These are phyloP conservation scores for Tachina grossa DNA, from an alignment of 2,888 invertebrate species.

Conservation along the genomic window DNA sequence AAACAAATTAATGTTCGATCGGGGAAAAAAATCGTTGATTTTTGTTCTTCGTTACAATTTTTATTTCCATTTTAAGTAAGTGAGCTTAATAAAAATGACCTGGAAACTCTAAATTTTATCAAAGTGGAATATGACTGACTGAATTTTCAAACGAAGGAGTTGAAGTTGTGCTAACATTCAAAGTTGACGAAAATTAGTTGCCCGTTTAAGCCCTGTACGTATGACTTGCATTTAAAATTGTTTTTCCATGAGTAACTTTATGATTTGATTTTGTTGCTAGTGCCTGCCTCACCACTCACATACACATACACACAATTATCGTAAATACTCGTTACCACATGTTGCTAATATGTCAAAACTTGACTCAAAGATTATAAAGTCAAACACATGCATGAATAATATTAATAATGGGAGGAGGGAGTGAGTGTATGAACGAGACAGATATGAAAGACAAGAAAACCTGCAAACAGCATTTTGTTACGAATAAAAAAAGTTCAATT, in stretches of 20 bases:
- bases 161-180: slow-evolving; percentile 56
- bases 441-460: slow-evolving; percentile 17
- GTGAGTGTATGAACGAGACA: slow-evolving; percentile 9
- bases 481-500: neutral
- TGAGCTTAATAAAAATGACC: neutral
- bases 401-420: slow-evolving; percentile 16
- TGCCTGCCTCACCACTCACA: slow-evolving; percentile 9
- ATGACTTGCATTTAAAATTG: slow-evolving; percentile 69
- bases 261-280: slow-evolving; percentile 58
- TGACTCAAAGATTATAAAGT: slow-evolving; percentile 75
- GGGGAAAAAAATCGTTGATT: too few species aligned
- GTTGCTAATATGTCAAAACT: slow-evolving; percentile 76
- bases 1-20: too few species aligned
- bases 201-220: slow-evolving; percentile 48
- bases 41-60: too few species aligned
- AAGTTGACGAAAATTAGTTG: slow-evolving; percentile 69
- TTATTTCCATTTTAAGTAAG: neutral
- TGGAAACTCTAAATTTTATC: slow-evolving; percentile 38
- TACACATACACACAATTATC: neutral
- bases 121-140: neutral
- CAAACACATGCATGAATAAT: slow-evolving; percentile 78
- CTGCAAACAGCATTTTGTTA: slow-evolving; percentile 19
- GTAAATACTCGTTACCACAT: slow-evolving; percentile 71
- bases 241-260: slow-evolving; percentile 54
- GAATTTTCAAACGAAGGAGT: slow-evolving; percentile 48